phyloP scores from a whole-genome alignment of 1,140 invertebrate genomes.

The Eupeodes corollae region DNA sequence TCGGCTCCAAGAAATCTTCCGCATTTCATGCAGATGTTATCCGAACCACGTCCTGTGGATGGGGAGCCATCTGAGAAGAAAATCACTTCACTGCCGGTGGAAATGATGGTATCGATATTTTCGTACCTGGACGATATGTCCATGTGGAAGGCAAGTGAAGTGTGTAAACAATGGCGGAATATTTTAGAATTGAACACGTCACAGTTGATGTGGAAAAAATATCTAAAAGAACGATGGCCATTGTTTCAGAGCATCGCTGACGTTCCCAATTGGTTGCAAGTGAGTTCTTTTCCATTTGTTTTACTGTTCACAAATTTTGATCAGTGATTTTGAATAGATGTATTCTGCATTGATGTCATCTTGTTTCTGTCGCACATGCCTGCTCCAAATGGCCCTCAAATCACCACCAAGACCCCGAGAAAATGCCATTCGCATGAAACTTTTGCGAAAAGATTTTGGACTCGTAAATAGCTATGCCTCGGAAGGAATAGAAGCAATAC shows the following conservation, averaged over 20 bases:
- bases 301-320: slow-evolving; percentile 15
- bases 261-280: slow-evolving; percentile 67
- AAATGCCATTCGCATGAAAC: slow-evolving; percentile 61
- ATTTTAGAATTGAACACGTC: slow-evolving; percentile 65
- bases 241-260: slow-evolving; percentile 61
- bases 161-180: slow-evolving; percentile 72
- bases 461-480: slow-evolving; percentile 66
- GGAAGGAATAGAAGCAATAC: slow-evolving; percentile 80
- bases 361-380: slow-evolving; percentile 72
- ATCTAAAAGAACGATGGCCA: slow-evolving; percentile 67
- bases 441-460: slow-evolving; percentile 58
- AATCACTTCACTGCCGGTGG: slow-evolving; percentile 29
- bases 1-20: slow-evolving; percentile 21
- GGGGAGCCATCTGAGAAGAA: slow-evolving; percentile 7
- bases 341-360: slow-evolving; percentile 55
- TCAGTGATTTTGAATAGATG: slow-evolving; percentile 25
- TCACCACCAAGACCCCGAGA: slow-evolving; percentile 48
- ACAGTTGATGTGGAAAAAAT: slow-evolving; percentile 63
- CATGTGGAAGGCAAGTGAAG: slow-evolving; percentile 73
- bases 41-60: slow-evolving; percentile 6
- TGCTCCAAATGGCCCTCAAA: slow-evolving; percentile 62
- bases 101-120: slow-evolving; percentile 78
- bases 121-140: slow-evolving; percentile 84
- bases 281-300: slow-evolving; percentile 22
- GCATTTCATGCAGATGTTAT: slow-evolving; percentile 21